Conservation (phyloP, 2,113 vertebrate genomes). For the Rhinoptilus africanus region DNA sequence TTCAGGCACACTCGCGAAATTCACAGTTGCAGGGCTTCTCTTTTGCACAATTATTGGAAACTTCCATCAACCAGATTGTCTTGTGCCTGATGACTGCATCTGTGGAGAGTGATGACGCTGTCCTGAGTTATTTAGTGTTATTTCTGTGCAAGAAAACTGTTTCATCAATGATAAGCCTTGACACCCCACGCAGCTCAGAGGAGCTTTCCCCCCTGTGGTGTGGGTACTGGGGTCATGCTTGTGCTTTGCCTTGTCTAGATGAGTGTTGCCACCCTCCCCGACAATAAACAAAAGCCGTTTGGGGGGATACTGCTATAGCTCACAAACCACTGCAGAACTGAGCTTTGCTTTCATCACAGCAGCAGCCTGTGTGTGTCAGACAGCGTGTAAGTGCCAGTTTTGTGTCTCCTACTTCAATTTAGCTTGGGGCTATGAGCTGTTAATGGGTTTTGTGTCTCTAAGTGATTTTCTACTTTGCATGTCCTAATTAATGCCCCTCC, state of each 20-base stretch:
- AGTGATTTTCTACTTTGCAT: slow-evolving; percentile 38
- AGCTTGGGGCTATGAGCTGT: background rate
- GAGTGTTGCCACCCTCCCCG: background rate
- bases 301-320: background rate
- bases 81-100: background rate
- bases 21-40: background rate
- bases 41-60: background rate
- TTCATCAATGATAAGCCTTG: background rate
- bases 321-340: background rate
- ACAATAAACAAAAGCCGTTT: background rate
- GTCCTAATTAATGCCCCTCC: slow-evolving; percentile 45
- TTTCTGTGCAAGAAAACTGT: background rate
- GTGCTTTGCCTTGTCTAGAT: background rate
- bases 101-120: background rate
- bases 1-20: background rate
- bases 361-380: background rate
- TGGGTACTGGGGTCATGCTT: background rate
- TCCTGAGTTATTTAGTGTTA: background rate
- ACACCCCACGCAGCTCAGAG: background rate
- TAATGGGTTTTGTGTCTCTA: slow-evolving; percentile 42
- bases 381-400: background rate
- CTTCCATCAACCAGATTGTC: background rate
- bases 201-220: background rate
- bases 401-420: background rate
- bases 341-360: background rate